Evolutionary conservation across 2,113 vertebrate genomes (phyloP).

Genomic region (Delphinus delphis): DNA sequence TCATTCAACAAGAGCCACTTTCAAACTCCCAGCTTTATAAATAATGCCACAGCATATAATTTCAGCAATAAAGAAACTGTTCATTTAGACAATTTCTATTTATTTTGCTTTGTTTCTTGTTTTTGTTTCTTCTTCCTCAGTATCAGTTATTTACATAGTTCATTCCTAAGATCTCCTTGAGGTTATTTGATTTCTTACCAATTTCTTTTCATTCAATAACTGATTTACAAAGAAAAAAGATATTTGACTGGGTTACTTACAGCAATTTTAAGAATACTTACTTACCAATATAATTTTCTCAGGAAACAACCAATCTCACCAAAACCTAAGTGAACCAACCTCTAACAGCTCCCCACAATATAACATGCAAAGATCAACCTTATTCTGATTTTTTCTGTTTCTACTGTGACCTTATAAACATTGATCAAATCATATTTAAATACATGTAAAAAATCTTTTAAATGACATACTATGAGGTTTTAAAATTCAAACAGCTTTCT

Average conservation of each 20-base stretch:
- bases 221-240: background rate
- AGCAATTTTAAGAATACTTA: background rate
- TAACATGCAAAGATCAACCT: background rate
- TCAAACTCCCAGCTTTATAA: background rate
- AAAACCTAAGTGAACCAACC: background rate
- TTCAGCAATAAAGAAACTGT: background rate
- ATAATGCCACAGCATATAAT: background rate
- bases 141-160: background rate
- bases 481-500: slow-evolving; percentile 86
- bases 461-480: slow-evolving; percentile 75
- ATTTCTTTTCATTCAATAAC: background rate
- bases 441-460: slow-evolving; percentile 70
- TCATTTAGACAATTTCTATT: background rate
- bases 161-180: background rate
- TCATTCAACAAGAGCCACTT: background rate
- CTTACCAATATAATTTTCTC: background rate
- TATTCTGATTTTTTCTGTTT: background rate
- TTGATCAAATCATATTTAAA: slow-evolving; percentile 69
- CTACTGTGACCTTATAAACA: background rate
- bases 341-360: background rate
- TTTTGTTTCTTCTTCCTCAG: background rate
- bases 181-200: background rate
- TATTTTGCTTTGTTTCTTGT: background rate
- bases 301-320: background rate
- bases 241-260: background rate